A percentile compares a stretch with the other conserved stretches of the same genome.
Evolutionary conservation across 2,888 invertebrate genomes (phyloP).

Genomic region (Trachelus stipa): DNA sequence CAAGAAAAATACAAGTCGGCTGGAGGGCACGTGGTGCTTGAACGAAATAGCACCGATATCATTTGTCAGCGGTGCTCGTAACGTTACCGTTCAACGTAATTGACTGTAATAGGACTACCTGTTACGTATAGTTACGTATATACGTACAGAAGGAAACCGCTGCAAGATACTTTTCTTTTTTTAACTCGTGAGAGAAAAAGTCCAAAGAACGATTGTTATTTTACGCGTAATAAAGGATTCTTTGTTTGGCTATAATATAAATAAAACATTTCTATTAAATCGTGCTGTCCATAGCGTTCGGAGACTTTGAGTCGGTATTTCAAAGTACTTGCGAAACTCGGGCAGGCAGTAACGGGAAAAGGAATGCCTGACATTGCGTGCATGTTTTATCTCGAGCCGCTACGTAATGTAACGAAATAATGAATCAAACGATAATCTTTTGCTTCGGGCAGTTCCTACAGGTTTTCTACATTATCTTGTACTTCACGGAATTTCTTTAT

Average conservation of each 20-base stretch:
- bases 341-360: slow-evolving; percentile 20
- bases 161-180: background rate
- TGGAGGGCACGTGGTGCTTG: background rate
- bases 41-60: background rate
- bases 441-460: slow-evolving; percentile 38
- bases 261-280: background rate
- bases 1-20: background rate
- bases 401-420: slow-evolving; percentile 50
- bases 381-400: slow-evolving; percentile 42
- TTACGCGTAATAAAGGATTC: background rate
- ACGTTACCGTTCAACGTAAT: background rate
- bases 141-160: background rate
- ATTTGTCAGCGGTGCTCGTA: background rate
- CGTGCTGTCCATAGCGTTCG: background rate
- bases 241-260: background rate
- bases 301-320: background rate
- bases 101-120: background rate
- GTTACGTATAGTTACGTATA: background rate
- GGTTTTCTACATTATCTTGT: slow-evolving; percentile 50
- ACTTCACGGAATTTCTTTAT: background rate
- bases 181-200: background rate
- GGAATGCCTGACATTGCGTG: slow-evolving; percentile 38
- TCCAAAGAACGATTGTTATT: background rate
- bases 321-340: background rate
- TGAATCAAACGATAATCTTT: slow-evolving; percentile 55